Evolutionary conservation across 2,113 vertebrate species (phyloP).

Genomic region (Turnix velox): DNA sequence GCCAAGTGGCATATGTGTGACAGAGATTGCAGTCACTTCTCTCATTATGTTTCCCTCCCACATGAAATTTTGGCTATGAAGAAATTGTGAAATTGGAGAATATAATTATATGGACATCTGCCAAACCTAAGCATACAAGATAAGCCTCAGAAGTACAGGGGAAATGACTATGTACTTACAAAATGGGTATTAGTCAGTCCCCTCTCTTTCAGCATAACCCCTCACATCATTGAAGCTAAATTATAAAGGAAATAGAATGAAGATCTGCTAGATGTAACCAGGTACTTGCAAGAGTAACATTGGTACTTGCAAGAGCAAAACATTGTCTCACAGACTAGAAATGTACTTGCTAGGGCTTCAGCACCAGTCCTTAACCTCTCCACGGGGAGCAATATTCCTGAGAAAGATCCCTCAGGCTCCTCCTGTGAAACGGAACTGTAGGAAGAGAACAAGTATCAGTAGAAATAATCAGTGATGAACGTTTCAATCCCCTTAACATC

Average conservation of each 20-base stretch:
- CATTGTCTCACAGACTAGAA: not conserved
- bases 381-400: not conserved
- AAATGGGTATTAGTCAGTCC: not conserved
- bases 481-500: not conserved
- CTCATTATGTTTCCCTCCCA: not conserved
- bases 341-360: not conserved
- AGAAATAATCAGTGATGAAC: not conserved
- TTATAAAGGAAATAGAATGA: not conserved
- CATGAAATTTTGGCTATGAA: not conserved
- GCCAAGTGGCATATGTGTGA: not conserved
- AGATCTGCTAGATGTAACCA: not conserved
- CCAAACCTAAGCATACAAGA: not conserved
- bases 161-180: not conserved
- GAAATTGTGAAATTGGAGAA: not conserved
- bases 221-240: not conserved
- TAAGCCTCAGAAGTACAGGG: not conserved
- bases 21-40: not conserved
- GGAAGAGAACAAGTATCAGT: not conserved
- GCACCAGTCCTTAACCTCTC: not conserved
- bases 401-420: not conserved
- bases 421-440: not conserved
- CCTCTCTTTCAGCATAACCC: not conserved
- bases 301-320: not conserved
- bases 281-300: not conserved
- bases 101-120: not conserved